Percentiles rank a stretch among this genome's conserved stretches.
These are phyloP conservation scores for Zosterops pallidus DNA, from an alignment of 2,113 vertebrate genomes.

Conservation along the genomic window DNA sequence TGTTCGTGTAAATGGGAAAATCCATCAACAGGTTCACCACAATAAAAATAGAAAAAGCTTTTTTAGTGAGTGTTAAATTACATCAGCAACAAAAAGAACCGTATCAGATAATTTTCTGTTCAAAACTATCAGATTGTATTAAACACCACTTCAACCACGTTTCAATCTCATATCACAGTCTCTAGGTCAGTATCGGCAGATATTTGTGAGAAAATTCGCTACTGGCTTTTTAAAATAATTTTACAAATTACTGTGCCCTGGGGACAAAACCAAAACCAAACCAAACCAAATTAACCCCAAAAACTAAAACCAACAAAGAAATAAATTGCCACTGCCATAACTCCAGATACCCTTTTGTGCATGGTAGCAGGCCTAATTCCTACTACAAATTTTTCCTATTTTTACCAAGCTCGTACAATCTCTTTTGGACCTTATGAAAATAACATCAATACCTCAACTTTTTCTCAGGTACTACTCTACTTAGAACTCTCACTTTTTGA, in stretches of 20 bases:
- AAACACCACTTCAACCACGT: background rate
- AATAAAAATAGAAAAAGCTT: background rate
- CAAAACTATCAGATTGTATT: background rate
- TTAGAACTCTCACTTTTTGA: background rate
- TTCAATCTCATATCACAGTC: background rate
- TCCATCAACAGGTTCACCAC: background rate
- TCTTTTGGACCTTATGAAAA: background rate
- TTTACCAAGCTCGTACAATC: background rate
- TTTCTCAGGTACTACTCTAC: background rate
- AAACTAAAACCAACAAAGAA: background rate
- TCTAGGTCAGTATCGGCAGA: background rate
- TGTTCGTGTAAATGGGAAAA: background rate
- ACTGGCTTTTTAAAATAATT: background rate
- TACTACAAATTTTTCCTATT: background rate
- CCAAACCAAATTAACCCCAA: background rate
- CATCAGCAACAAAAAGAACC: background rate
- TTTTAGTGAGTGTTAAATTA: background rate
- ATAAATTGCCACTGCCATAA: background rate
- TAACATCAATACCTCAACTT: background rate
- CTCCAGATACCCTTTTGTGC: background rate
- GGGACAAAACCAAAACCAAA: background rate
- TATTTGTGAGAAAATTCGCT: background rate
- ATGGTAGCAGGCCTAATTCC: background rate
- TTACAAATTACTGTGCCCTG: background rate
- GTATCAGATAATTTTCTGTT: background rate